Percentiles rank a stretch among this genome's conserved stretches.
phyloP scores from a whole-genome alignment of 2,113 vertebrate species.

The Tenrec ecaudatus region DNA sequence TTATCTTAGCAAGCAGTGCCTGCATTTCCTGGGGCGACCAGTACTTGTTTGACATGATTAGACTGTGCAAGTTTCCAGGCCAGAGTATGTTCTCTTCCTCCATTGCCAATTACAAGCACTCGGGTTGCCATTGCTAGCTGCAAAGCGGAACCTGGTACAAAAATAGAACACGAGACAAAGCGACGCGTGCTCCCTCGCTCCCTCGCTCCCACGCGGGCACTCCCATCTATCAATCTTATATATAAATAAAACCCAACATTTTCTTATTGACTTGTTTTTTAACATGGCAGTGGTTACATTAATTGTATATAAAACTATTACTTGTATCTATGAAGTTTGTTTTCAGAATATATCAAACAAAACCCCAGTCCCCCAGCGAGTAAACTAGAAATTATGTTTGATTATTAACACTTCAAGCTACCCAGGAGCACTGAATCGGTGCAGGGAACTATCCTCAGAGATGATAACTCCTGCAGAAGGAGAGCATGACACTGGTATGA shows the following conservation, averaged over 20 bases:
- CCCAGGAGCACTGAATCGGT: background rate
- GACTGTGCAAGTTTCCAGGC: constrained; percentile 95
- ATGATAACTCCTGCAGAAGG: background rate
- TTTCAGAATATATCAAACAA: background rate
- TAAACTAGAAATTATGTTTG: background rate
- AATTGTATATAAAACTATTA: background rate
- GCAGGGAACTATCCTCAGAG: background rate
- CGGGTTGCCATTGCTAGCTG: constrained; percentile 90
- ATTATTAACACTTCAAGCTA: background rate
- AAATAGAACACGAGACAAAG: background rate
- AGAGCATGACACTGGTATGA: background rate
- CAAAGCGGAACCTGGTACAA: constrained; percentile 53
- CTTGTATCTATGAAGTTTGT: background rate
- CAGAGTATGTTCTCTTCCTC: constrained; percentile 93
- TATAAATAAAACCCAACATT: no score
- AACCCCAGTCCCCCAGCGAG: background rate
- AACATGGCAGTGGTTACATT: background rate
- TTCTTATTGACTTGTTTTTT: background rate
- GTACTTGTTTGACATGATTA: constrained; percentile 88
- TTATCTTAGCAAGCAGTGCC: constrained; percentile 90
- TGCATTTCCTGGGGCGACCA: constrained; percentile 93
- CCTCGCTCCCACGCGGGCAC: no score
- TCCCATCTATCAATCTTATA: no score
- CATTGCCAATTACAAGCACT: constrained; percentile 93
- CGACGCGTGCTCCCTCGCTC: no score